Conservation (phyloP, 2,888 invertebrate genomes). For the Andrena haemorrhoa region DNA sequence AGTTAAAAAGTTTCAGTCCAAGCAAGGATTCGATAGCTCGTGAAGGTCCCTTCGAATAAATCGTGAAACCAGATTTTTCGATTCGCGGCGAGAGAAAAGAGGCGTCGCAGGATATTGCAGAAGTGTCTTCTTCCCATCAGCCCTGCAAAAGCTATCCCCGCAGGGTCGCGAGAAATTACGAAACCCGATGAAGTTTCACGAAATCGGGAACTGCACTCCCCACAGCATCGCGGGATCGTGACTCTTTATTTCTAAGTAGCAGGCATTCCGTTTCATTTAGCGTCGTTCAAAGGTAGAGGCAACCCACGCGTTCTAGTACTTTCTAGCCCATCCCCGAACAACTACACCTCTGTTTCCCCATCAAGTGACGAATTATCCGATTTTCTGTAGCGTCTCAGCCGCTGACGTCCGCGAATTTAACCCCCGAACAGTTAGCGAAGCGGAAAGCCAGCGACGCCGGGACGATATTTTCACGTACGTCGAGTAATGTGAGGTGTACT, state of each 20-base stretch:
- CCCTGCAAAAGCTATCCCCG: conserved; percentile 41
- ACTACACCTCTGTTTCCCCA: neutral
- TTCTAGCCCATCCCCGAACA: neutral
- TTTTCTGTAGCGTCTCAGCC: conserved; percentile 57
- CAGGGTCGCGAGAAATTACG: conserved; percentile 37
- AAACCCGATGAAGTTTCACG: conserved; percentile 6
- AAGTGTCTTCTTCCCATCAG: conserved; percentile 46
- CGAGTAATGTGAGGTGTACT: conserved; percentile 47
- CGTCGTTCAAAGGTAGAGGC: neutral
- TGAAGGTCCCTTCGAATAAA: neutral
- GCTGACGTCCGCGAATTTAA: conserved; percentile 52
- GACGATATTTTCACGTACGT: conserved; percentile 58
- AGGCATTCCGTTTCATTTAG: neutral
- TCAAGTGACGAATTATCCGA: conserved; percentile 56
- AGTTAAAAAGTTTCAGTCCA: neutral
- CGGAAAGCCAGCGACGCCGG: conserved; percentile 51
- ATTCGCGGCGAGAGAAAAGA: conserved; percentile 24
- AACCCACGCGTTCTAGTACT: too few species aligned
- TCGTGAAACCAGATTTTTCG: neutral
- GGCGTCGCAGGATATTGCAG: conserved; percentile 44
- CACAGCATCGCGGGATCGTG: neutral
- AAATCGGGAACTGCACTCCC: neutral
- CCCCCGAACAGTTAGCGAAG: conserved; percentile 57
- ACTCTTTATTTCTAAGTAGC: neutral
- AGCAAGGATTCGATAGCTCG: neutral